Evolutionary conservation across 2,888 invertebrate genomes (phyloP).

Genomic region (Sinopyrophorus schimmeli): DNA sequence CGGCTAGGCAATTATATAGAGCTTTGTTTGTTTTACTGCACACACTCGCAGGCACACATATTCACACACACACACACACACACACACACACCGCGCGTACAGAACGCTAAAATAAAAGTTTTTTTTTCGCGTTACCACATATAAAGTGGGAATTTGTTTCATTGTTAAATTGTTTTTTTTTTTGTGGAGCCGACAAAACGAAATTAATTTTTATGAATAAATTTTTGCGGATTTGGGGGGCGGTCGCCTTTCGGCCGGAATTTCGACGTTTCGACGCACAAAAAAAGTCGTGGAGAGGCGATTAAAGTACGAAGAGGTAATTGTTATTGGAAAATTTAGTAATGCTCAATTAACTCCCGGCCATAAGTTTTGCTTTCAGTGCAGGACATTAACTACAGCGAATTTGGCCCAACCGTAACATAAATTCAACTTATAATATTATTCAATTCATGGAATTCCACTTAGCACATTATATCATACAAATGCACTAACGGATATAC

Average conservation of each 20-base stretch:
- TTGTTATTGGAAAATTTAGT: too few species aligned
- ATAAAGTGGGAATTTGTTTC: slow-evolving; percentile 15
- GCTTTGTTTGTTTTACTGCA: slow-evolving; percentile 16
- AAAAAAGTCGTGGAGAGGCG: too few species aligned
- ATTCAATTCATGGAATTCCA: slow-evolving; percentile 45
- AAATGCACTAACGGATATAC: slow-evolving; percentile 37
- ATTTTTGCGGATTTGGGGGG: too few species aligned
- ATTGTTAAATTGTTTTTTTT: slow-evolving; percentile 3
- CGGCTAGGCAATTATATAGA: slow-evolving; percentile 8
- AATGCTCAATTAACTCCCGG: slow-evolving; percentile 16
- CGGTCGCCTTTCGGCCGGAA: too few species aligned
- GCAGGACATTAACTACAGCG: slow-evolving; percentile 20
- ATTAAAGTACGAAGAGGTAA: too few species aligned
- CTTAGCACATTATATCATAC: slow-evolving; percentile 42
- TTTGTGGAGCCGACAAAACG: too few species aligned
- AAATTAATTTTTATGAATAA: too few species aligned
- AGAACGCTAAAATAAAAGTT: slow-evolving; percentile 10
- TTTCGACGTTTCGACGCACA: too few species aligned
- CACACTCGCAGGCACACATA: too few species aligned
- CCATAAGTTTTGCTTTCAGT: slow-evolving; percentile 23
- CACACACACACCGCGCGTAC: too few species aligned
- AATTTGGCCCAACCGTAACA: slow-evolving; percentile 24
- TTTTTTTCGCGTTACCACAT: slow-evolving; percentile 6
- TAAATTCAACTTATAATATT: slow-evolving; percentile 34
- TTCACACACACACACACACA: too few species aligned